Conservation (phyloP, 2,113 vertebrate genomes). For the Entosphenus tridentatus region DNA sequence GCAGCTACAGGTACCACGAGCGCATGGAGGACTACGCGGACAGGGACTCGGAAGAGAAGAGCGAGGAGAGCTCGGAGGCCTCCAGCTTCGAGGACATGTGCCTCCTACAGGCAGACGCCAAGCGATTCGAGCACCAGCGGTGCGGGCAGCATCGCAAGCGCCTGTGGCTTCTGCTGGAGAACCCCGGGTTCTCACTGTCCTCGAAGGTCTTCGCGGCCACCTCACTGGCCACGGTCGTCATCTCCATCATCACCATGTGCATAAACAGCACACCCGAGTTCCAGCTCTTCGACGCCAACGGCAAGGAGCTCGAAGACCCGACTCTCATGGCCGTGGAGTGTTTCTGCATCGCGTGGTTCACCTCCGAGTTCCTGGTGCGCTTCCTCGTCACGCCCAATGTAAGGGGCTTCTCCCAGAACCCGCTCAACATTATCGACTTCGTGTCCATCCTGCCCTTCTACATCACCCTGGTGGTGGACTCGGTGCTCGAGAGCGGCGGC, state of each 20-base stretch:
- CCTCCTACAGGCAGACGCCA: conserved; percentile 6
- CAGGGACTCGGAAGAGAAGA: background rate
- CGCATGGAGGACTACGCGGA: conserved; percentile 4
- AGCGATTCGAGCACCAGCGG: conserved; percentile 3
- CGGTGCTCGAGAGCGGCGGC: background rate
- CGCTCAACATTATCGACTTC: conserved; percentile 11
- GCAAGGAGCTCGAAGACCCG: conserved; percentile 1
- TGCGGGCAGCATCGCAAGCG: conserved; percentile 4
- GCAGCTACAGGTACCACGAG: conserved; percentile 8
- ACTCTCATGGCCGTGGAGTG: background rate
- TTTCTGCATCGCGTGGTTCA: conserved; percentile 9
- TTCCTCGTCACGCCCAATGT: background rate
- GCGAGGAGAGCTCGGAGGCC: conserved; percentile 5
- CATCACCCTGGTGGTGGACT: conserved; percentile 7
- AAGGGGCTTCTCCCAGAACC: conserved; percentile 6
- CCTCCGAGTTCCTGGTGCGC: conserved; percentile 2
- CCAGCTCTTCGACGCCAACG: background rate
- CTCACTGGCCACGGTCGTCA: conserved; percentile 2
- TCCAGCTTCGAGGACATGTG: background rate
- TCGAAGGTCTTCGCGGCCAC: conserved; percentile 5
- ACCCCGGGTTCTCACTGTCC: conserved; percentile 7
- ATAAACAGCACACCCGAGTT: conserved; percentile 10
- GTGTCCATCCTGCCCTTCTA: conserved; percentile 9
- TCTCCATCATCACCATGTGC: conserved; percentile 9
- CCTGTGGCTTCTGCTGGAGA: conserved; percentile 9